Percentiles rank a stretch among this genome's conserved stretches.
Conservation (phyloP, 1,140 invertebrate species). For the Bilobella aurantiaca region DNA sequence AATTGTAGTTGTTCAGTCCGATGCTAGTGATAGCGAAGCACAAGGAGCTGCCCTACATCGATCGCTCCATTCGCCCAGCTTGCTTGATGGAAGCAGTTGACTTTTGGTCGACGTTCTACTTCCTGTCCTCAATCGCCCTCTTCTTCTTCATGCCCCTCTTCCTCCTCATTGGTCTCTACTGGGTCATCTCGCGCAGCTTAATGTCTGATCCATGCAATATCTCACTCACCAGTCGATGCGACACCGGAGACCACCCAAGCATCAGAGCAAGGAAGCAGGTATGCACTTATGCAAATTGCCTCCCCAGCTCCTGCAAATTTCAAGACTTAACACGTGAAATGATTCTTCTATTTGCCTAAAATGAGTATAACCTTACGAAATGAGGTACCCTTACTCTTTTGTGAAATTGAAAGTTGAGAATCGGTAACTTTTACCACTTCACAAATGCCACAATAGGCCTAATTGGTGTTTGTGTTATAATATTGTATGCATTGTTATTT, state of each 20-base stretch:
- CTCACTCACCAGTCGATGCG: slow-evolving; percentile 22
- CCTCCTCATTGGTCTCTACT: slow-evolving; percentile 68
- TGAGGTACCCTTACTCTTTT: too few relatives aligned
- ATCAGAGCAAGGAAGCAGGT: slow-evolving; percentile 36
- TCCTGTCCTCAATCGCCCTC: slow-evolving; percentile 61
- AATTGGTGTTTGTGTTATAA: too few relatives aligned
- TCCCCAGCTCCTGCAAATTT: background rate
- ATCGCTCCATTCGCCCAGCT: slow-evolving; percentile 56
- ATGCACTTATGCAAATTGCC: background rate
- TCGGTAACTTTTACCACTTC: too few relatives aligned
- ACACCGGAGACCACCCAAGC: slow-evolving; percentile 33
- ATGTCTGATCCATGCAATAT: slow-evolving; percentile 56
- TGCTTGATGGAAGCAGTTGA: slow-evolving; percentile 62
- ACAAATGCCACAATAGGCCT: too few relatives aligned
- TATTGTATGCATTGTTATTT: too few relatives aligned
- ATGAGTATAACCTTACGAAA: too few relatives aligned
- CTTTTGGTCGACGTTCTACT: slow-evolving; percentile 63
- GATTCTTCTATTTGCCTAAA: too few relatives aligned
- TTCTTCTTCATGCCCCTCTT: slow-evolving; percentile 75
- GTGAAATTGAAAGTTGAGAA: too few relatives aligned
- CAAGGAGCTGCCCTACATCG: slow-evolving; percentile 51
- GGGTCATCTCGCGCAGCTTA: slow-evolving; percentile 68
- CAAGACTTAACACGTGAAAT: background rate
- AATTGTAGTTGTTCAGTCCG: slow-evolving; percentile 52
- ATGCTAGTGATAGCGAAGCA: slow-evolving; percentile 61